Percentiles rank a stretch among this genome's conserved stretches.
Evolutionary conservation across 2,113 vertebrate species (phyloP).

Genomic region (Eptatretus burgeri): DNA sequence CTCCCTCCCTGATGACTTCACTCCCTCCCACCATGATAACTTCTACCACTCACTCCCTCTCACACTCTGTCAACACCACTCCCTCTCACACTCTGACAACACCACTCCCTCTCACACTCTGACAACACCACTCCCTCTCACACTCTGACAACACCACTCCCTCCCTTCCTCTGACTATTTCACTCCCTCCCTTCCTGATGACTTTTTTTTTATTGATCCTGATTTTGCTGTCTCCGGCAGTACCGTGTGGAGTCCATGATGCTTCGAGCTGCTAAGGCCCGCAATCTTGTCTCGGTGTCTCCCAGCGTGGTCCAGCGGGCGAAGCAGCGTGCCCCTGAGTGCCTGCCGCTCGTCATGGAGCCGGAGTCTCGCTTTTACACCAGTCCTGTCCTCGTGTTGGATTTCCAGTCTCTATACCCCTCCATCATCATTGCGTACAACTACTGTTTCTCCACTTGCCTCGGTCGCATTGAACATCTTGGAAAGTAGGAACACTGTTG

Average conservation of each 20-base stretch:
- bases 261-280: conserved; percentile 70
- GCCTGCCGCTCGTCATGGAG: conserved; percentile 74
- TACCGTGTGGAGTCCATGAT: conserved; percentile 98
- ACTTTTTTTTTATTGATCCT: background rate
- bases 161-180: no score
- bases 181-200: no score
- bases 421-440: conserved; percentile 96
- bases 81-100: no score
- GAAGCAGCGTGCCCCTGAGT: conserved; percentile 62
- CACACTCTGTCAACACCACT: no score
- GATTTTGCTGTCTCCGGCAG: conserved; percentile 17
- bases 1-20: no score
- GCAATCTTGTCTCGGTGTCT: conserved; percentile 75
- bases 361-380: conserved; percentile 92
- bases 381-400: conserved; percentile 70
- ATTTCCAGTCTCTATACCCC: conserved; percentile 88
- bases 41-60: no score
- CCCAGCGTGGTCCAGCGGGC: conserved; percentile 57
- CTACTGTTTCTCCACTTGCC: conserved; percentile 92
- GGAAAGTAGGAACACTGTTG: conserved; percentile 47
- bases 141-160: no score
- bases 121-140: no score
- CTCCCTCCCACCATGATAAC: no score
- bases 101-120: no score
- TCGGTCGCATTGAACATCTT: conserved; percentile 57